These are phyloP conservation scores for Bombus balteatus DNA, from an alignment of 1,140 invertebrate genomes.

Conservation along the genomic window DNA sequence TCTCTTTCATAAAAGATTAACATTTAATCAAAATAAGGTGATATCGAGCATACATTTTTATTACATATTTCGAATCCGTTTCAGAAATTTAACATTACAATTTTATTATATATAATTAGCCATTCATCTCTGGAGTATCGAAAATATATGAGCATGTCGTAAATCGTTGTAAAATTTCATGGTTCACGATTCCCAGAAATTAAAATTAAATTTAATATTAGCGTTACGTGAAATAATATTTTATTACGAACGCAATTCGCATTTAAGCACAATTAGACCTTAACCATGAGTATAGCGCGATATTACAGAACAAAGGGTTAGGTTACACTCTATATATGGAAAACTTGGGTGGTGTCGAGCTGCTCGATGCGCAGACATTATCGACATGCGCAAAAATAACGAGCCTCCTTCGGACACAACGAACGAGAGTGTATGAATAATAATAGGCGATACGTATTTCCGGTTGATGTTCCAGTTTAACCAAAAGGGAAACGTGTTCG, in stretches of 20 bases:
- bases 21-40: neutral
- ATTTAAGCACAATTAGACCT: neutral
- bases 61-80: neutral
- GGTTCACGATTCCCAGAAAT: neutral
- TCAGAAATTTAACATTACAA: neutral
- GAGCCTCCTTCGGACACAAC: neutral
- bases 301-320: neutral
- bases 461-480: neutral
- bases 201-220: neutral
- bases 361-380: neutral
- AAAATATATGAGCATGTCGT: neutral
- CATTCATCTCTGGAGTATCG: neutral
- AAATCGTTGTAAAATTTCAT: neutral
- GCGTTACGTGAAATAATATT: neutral
- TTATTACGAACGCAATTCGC: neutral
- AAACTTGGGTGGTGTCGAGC: slow-evolving; percentile 8
- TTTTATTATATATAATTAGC: neutral
- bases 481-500: neutral
- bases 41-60: neutral
- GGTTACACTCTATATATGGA: neutral
- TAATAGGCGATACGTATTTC: neutral
- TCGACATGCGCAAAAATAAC: slow-evolving; percentile 9
- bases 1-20: too few relatives aligned
- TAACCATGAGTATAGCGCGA: neutral
- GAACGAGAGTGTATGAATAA: neutral